These are phyloP conservation scores for Petaurus breviceps DNA, from an alignment of 2,113 vertebrate species.

Conservation along the genomic window DNA sequence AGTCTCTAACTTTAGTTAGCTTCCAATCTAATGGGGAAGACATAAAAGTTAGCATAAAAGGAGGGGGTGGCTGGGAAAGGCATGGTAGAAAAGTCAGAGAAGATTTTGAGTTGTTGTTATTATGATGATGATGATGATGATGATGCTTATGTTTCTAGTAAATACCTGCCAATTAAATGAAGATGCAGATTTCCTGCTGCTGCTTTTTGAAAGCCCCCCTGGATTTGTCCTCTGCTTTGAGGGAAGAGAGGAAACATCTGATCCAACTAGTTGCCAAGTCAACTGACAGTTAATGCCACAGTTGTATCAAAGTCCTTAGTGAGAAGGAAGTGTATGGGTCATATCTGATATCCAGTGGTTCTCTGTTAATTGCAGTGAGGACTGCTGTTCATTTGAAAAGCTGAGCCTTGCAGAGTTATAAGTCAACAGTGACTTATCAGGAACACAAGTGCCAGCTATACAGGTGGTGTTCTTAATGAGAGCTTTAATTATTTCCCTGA, in stretches of 20 bases:
- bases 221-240: not conserved
- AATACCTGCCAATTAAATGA: not conserved
- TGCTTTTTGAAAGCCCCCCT: not conserved
- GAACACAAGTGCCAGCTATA: not conserved
- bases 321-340: conserved; percentile 13
- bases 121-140: not conserved
- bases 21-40: not conserved
- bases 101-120: not conserved
- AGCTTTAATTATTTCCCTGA: conserved; percentile 48
- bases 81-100: not conserved
- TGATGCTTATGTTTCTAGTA: not conserved
- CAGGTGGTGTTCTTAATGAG: conserved; percentile 53
- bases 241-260: not conserved
- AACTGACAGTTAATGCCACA: not conserved
- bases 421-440: conserved; percentile 1
- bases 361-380: conserved; percentile 42
- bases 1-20: not conserved
- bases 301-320: conserved; percentile 25
- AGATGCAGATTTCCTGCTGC: not conserved
- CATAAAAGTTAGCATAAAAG: not conserved
- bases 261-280: not conserved
- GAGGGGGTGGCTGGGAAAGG: not conserved
- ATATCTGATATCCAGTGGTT: conserved; percentile 8
- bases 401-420: not conserved
- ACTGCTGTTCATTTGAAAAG: conserved; percentile 40